These are phyloP conservation scores for Axis porcinus DNA, from an alignment of 2,113 vertebrate genomes.

Conservation along the genomic window DNA sequence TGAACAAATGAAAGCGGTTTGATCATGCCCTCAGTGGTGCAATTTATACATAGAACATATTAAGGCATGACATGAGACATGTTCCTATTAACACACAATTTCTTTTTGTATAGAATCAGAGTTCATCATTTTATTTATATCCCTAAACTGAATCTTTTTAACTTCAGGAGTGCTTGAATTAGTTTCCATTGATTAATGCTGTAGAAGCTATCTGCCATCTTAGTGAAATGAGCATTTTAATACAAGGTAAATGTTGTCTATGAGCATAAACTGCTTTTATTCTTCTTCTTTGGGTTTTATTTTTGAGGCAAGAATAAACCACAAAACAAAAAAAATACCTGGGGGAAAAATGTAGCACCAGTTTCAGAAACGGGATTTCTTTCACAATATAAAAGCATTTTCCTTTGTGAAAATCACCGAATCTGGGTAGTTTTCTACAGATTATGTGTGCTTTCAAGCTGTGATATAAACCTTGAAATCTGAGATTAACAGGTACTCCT, in stretches of 20 bases:
- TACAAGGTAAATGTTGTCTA: not conserved
- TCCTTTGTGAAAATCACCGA: not conserved
- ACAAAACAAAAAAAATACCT: not conserved
- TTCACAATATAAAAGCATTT: not conserved
- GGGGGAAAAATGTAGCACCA: not conserved
- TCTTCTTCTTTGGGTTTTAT: not conserved
- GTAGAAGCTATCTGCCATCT: not conserved
- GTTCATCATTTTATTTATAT: not conserved
- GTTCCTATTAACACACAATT: not conserved
- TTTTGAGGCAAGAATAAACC: not conserved
- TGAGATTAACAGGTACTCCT: not conserved
- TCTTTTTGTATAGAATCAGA: not conserved
- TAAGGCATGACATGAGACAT: too few species aligned
- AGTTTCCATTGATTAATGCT: not conserved
- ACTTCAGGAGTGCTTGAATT: not conserved
- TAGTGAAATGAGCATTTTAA: not conserved
- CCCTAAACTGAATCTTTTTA: constrained; percentile 13
- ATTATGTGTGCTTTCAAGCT: not conserved
- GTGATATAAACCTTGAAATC: not conserved
- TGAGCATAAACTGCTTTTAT: not conserved
- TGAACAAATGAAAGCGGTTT: not conserved
- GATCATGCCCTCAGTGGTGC: not conserved
- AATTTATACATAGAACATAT: not conserved
- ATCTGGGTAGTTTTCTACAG: not conserved
- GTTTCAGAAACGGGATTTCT: not conserved